phyloP scores from a whole-genome alignment of 2,113 vertebrate species.

The Panthera leo region DNA sequence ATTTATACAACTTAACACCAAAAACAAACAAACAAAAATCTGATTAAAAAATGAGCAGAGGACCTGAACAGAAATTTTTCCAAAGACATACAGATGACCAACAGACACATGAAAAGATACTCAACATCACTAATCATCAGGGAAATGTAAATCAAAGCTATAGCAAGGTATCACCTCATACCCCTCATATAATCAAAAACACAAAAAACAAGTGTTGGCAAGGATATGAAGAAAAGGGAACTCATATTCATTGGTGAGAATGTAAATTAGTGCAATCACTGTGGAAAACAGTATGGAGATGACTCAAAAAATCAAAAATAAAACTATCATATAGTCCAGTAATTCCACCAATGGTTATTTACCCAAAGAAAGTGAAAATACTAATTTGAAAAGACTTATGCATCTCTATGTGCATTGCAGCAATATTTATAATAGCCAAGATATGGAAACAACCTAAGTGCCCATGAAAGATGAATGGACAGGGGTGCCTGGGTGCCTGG shows the following conservation, averaged over 20 bases:
- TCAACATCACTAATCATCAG: not conserved
- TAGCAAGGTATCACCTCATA: not conserved
- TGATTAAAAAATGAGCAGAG: not conserved
- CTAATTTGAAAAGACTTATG: not conserved
- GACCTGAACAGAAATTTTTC: not conserved
- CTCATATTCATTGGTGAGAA: not conserved
- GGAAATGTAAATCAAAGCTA: not conserved
- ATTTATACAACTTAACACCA: not conserved
- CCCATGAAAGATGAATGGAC: not conserved
- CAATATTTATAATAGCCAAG: not conserved
- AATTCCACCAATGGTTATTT: not conserved
- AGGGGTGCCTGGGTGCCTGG: too few species aligned
- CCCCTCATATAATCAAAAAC: not conserved
- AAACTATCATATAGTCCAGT: not conserved
- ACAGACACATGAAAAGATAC: not conserved
- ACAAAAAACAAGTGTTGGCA: not conserved
- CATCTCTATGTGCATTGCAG: not conserved
- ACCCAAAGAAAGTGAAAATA: not conserved
- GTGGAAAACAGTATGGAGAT: not conserved
- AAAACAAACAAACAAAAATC: not conserved
- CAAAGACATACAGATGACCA: not conserved
- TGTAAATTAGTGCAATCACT: not conserved
- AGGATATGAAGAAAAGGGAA: not conserved
- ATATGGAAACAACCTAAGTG: not conserved
- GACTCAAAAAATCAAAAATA: not conserved